Percentiles rank a stretch among this genome's conserved stretches.
These are phyloP conservation scores for Polypedilum vanderplanki DNA, from an alignment of 1,140 invertebrate species.

Conservation along the genomic window DNA sequence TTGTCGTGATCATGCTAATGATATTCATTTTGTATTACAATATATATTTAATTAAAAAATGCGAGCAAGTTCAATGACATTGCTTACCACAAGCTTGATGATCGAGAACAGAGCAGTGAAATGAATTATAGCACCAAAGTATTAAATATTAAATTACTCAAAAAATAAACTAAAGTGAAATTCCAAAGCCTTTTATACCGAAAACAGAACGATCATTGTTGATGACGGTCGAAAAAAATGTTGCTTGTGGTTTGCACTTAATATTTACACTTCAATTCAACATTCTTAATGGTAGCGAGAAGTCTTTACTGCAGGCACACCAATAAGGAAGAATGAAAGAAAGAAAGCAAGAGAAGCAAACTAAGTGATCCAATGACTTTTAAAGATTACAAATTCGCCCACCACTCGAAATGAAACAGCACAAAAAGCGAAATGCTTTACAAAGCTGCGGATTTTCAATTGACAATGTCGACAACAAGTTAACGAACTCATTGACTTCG, in stretches of 20 bases:
- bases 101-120: neutral
- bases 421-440: neutral
- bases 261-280: constrained; percentile 9
- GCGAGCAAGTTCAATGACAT: neutral
- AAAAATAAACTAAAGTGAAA: neutral
- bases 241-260: constrained; percentile 8
- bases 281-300: constrained; percentile 4
- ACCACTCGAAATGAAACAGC: neutral
- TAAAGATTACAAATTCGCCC: constrained; percentile 17
- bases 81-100: neutral
- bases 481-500: constrained; percentile 12
- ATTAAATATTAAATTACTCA: constrained; percentile 5
- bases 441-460: constrained; percentile 1
- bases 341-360: neutral
- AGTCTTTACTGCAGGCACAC: neutral
- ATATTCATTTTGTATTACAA: neutral
- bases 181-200: neutral
- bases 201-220: neutral
- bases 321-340: neutral
- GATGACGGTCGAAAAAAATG: neutral
- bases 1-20: neutral
- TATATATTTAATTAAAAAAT: constrained; percentile 8
- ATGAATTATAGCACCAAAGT: neutral
- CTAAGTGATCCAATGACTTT: constrained; percentile 12
- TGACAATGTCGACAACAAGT: constrained; percentile 4